These are phyloP conservation scores for Desmophyllum pertusum DNA, from an alignment of 92 coral and sea anemone species.

Conservation along the genomic window DNA sequence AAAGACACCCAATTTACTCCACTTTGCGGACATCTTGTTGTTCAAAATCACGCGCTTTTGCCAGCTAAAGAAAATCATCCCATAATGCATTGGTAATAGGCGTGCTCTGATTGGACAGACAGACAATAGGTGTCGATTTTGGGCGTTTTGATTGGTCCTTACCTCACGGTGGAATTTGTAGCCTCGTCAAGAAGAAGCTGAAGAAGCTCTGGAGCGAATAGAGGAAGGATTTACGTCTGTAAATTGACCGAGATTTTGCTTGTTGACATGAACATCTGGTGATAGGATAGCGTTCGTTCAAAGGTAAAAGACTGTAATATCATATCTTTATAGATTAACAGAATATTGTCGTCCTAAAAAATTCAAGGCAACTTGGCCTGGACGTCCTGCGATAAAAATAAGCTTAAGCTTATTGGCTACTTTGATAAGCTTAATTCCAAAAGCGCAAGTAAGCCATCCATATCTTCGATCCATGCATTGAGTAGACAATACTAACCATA, in stretches of 20 bases:
- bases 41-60: constrained; percentile 99
- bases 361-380: neutral
- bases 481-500: too few species aligned
- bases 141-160: constrained; percentile 73
- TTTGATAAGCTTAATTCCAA: too few species aligned
- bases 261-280: neutral
- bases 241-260: neutral
- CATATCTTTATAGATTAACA: neutral
- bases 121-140: constrained; percentile 36
- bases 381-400: too few species aligned
- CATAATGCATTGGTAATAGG: constrained; percentile 77
- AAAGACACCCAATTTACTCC: constrained; percentile 63
- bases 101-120: constrained; percentile 65
- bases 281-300: neutral
- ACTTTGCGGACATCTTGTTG: constrained; percentile 94
- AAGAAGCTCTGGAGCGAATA: neutral
- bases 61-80: constrained; percentile 93
- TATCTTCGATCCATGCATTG: too few species aligned
- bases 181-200: neutral
- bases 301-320: neutral
- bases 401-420: too few species aligned
- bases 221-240: neutral
- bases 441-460: too few species aligned
- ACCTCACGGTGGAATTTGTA: constrained; percentile 6
- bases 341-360: neutral